A percentile compares a stretch with the other conserved stretches of the same genome.
phyloP scores from a whole-genome alignment of 2,797 vertebrate genomes.

The Staurois parvus region DNA sequence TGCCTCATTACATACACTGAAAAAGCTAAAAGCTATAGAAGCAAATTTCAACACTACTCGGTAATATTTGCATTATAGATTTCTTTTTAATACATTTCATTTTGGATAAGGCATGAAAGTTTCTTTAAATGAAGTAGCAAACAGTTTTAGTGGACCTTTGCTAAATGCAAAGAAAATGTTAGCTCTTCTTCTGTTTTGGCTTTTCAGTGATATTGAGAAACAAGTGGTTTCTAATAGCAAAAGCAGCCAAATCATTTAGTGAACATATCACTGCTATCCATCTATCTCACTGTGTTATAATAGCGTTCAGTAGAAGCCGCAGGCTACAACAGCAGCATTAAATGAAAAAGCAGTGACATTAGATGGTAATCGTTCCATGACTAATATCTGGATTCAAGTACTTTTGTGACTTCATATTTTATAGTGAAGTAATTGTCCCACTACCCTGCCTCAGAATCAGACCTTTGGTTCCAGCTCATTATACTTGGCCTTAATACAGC shows the following conservation, averaged over 20 bases:
- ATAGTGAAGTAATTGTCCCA: constrained; percentile 44
- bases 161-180: not conserved
- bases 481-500: constrained; percentile 36
- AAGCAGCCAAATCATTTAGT: constrained; percentile 10
- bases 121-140: not conserved
- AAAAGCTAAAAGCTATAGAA: too few relatives aligned
- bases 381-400: constrained; percentile 46
- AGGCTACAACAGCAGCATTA: constrained; percentile 45
- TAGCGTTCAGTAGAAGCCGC: constrained; percentile 8
- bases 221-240: constrained; percentile 14
- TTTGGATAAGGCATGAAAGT: not conserved
- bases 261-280: constrained; percentile 37
- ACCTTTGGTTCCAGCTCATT: constrained; percentile 46
- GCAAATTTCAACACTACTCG: too few relatives aligned
- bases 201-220: constrained; percentile 18
- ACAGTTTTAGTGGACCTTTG: not conserved
- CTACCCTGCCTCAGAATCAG: constrained; percentile 11
- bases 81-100: too few relatives aligned
- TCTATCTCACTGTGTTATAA: constrained; percentile 30
- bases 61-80: too few relatives aligned
- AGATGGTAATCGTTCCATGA: constrained; percentile 32
- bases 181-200: not conserved
- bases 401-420: constrained; percentile 37
- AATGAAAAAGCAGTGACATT: constrained; percentile 48
- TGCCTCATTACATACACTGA: too few relatives aligned